Evolutionary conservation across 1,140 invertebrate genomes (phyloP).

Genomic region (Plectrocnemia conspersa): DNA sequence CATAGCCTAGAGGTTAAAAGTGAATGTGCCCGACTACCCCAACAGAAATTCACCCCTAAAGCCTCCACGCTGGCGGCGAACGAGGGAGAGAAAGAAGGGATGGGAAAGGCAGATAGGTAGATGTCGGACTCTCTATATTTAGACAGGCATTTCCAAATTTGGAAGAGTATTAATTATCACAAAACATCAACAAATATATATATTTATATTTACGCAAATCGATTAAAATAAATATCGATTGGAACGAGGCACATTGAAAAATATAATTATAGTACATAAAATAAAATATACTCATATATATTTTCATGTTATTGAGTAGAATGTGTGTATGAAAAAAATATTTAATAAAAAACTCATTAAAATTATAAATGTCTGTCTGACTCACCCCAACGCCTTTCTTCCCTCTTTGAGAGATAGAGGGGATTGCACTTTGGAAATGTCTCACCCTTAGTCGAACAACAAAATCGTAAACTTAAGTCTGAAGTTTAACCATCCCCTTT

Average conservation of each 20-base stretch:
- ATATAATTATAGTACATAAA: too few species aligned
- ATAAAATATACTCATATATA: too few species aligned
- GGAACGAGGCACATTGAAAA: too few species aligned
- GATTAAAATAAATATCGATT: too few species aligned
- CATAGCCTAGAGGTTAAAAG: constrained; percentile 34
- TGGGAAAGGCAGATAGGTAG: not conserved
- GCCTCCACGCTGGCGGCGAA: not conserved
- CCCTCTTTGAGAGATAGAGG: constrained; percentile 7
- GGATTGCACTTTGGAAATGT: constrained; percentile 20
- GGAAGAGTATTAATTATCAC: too few species aligned
- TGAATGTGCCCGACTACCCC: constrained; percentile 33
- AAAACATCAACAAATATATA: too few species aligned
- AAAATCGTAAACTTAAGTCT: not conserved
- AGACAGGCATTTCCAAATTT: constrained; percentile 6
- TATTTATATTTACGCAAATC: too few species aligned
- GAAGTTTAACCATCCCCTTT: constrained; percentile 7
- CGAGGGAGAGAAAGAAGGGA: not conserved
- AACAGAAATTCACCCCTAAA: not conserved
- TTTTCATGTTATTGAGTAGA: too few species aligned
- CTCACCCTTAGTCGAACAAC: constrained; percentile 6
- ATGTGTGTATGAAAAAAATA: too few species aligned
- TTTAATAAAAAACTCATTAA: not conserved
- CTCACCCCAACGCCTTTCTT: not conserved
- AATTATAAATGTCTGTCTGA: not conserved
- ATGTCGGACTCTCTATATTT: not conserved